Conservation (phyloP, 2,888 invertebrate genomes). For the Cephus sareptanus region DNA sequence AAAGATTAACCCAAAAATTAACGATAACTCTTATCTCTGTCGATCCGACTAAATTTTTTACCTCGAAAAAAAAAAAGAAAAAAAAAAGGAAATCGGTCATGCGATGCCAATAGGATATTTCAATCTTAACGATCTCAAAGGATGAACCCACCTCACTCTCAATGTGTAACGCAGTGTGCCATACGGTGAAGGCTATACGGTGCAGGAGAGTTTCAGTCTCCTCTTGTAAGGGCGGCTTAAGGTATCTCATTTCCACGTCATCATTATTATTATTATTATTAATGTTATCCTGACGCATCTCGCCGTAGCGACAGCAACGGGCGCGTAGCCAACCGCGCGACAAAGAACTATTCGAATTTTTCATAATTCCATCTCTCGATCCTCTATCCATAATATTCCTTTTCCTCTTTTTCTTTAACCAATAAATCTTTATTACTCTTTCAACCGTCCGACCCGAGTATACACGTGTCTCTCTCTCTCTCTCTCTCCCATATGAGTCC, state of each 20-base stretch:
- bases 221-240: conserved; percentile 40
- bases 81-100: neutral
- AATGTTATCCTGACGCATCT: conserved; percentile 44
- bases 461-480: too few species aligned
- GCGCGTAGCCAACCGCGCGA: conserved; percentile 53
- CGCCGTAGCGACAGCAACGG: conserved; percentile 55
- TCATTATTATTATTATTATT: conserved; percentile 45
- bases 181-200: conserved; percentile 79
- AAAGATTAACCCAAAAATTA: neutral
- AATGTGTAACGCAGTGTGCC: conserved; percentile 79
- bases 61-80: neutral
- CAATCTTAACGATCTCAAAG: too few species aligned
- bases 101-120: too few species aligned
- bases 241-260: neutral
- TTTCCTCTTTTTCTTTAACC: neutral
- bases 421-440: conserved; percentile 3
- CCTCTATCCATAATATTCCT: neutral
- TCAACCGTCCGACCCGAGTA: too few species aligned
- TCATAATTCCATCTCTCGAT: conserved; percentile 36
- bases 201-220: conserved; percentile 75
- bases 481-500: too few species aligned
- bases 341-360: conserved; percentile 49
- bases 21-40: neutral
- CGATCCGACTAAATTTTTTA: neutral
- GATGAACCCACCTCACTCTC: conserved; percentile 67